Base-by-base conservation (phyloP, 2,888 invertebrate genomes). In the Ethmia dodecea region DNA sequence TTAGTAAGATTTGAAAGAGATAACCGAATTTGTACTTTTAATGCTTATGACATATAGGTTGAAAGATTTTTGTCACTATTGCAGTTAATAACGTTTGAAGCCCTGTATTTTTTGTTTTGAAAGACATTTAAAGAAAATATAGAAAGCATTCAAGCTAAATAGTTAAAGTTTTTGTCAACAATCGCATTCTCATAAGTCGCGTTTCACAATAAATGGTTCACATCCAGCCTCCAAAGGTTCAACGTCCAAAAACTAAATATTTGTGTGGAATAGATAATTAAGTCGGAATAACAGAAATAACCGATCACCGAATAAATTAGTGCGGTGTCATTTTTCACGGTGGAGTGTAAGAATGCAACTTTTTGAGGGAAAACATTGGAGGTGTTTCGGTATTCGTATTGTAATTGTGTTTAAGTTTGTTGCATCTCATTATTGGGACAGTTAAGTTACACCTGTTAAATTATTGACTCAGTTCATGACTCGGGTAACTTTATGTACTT, bases 241-340 rank as follows among this genome's bases (percentile, higher is more conserved):
- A 65, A 55, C 43, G 72, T 33, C 71, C 52, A 43, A 36, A 46
- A 47, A 50, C 41, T 52, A 68, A 79, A 83, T 73, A 78, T 81
- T 81, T 61, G 68, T 62, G 42, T 41, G 31, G 71, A 69, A 78
- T 79, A 56, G 64, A 65, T 80, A 78, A 81, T 76, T 74, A 76
- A 55, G 52, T 48, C 50, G 48, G 61, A 67, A 63, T 60, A 61
- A 56, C 56, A 57, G 57, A 68, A 68, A 68, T 62, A 60, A 18
- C 18, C 18, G 18, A 18, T 18, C 18, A 18, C 8, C 51, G 81
- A 66, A 84, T 83, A 83, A 74, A 83, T 84, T 84, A 83, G 74
- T 55, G 24, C 38, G 31, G 31, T 63, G 84, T 70, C 70, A 83
- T 28, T 60, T 83, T 81, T 84, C 70, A 79, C 84, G 69, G 51